These are phyloP conservation scores for Elysia crispata DNA, from an alignment of 2,888 invertebrate genomes.

Conservation along the genomic window DNA sequence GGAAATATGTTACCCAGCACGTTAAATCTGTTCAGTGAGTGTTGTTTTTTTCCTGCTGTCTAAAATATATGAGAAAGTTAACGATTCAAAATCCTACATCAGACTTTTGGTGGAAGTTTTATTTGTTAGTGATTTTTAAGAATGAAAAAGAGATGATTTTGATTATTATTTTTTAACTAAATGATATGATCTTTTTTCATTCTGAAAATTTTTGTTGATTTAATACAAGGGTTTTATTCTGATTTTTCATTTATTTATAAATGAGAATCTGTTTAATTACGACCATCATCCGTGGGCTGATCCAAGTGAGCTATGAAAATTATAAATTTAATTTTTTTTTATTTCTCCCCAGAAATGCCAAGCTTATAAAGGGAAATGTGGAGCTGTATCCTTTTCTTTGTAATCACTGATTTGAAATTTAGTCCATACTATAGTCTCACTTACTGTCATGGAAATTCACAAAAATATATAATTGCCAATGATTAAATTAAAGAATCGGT, in stretches of 20 bases:
- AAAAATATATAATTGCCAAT: too few species aligned
- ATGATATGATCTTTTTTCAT: not conserved
- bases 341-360: constrained; percentile 13
- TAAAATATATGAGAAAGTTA: too few species aligned
- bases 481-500: too few species aligned
- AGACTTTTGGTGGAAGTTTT: too few species aligned
- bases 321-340: not conserved
- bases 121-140: too few species aligned
- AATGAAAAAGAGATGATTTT: too few species aligned
- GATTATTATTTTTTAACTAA: too few species aligned
- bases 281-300: too few species aligned
- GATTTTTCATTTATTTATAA: too few species aligned
- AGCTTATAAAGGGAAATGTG: constrained; percentile 35
- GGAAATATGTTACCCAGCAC: constrained; percentile 58
- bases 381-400: constrained; percentile 40
- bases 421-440: not conserved
- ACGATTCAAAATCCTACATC: too few species aligned
- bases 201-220: not conserved
- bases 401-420: not conserved
- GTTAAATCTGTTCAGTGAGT: constrained; percentile 62
- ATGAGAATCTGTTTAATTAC: too few species aligned
- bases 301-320: not conserved
- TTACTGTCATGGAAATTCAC: too few species aligned
- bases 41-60: not conserved
- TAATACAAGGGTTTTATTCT: not conserved